These are phyloP conservation scores for Drepana arcuata DNA, from an alignment of 1,140 invertebrate species.

Conservation along the genomic window DNA sequence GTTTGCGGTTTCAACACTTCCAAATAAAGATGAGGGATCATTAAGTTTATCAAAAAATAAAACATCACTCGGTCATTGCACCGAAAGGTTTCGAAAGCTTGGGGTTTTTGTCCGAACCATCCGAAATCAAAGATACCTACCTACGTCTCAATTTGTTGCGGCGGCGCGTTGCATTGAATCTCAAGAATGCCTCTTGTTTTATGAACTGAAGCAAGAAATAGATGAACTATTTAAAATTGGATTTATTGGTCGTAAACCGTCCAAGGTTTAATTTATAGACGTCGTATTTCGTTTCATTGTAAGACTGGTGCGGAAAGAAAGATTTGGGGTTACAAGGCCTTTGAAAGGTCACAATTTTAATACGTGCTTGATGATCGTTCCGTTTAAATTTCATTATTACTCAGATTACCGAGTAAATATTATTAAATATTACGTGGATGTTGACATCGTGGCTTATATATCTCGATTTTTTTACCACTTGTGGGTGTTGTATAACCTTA, in stretches of 20 bases:
- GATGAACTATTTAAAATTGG: constrained; percentile 28
- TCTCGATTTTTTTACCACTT: too few relatives aligned
- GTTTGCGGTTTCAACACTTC: too few relatives aligned
- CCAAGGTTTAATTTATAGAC: constrained; percentile 10
- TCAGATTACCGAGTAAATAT: too few relatives aligned
- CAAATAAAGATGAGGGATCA: too few relatives aligned
- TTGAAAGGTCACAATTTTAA: constrained; percentile 8
- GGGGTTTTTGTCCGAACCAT: constrained; percentile 8
- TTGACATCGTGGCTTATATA: not conserved
- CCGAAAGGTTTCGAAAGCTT: constrained; percentile 6
- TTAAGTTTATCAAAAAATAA: too few relatives aligned
- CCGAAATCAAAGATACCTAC: constrained; percentile 1
- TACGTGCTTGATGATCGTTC: too few relatives aligned
- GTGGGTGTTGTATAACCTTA: too few relatives aligned
- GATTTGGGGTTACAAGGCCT: constrained; percentile 8
- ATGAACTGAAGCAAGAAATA: constrained; percentile 4
- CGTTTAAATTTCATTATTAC: too few relatives aligned
- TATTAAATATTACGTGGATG: not conserved
- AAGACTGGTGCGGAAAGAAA: constrained; percentile 7
- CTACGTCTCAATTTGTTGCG: constrained; percentile 5
- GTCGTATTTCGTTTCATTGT: constrained; percentile 1
- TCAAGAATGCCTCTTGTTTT: constrained; percentile 3
- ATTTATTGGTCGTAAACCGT: constrained; percentile 28
- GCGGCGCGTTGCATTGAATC: too few relatives aligned
- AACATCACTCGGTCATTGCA: constrained; percentile 6